phyloP scores from a whole-genome alignment of 1,140 invertebrate species.

The Argopecten irradians region DNA sequence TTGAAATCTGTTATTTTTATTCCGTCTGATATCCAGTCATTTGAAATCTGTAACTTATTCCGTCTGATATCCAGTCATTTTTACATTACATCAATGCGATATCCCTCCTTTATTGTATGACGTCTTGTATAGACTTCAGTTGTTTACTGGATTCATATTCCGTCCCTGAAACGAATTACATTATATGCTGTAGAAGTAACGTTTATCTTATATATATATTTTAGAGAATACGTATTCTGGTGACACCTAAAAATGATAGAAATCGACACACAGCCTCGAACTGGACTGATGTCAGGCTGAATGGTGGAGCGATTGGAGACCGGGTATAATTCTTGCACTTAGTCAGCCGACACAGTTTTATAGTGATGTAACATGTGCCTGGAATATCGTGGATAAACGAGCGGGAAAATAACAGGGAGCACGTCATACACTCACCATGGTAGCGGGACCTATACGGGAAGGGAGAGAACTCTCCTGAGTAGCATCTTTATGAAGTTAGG shows the following conservation, averaged over 20 bases:
- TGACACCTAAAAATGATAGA: slow-evolving; percentile 54
- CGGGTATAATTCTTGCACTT: slow-evolving; percentile 44
- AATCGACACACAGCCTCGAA: slow-evolving; percentile 32
- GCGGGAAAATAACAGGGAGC: not conserved
- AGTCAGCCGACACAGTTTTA: not conserved
- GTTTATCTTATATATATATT: slow-evolving; percentile 13
- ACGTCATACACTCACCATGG: not conserved
- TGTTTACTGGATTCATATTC: not conserved
- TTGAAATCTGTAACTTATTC: not conserved
- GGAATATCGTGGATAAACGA: not conserved
- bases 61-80: not conserved
- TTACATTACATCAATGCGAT: not conserved
- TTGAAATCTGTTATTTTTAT: not conserved
- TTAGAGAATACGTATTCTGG: slow-evolving; percentile 54
- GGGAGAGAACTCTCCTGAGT: not conserved
- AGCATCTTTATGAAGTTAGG: not conserved
- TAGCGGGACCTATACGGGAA: not conserved
- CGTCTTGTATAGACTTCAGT: not conserved
- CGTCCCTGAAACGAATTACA: not conserved
- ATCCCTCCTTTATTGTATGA: not conserved
- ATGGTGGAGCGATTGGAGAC: slow-evolving; percentile 56
- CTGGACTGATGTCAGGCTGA: slow-evolving; percentile 55
- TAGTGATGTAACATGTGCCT: not conserved
- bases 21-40: not conserved
- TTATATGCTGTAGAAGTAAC: not conserved